Evolutionary conservation across 1,140 invertebrate species (phyloP).

Genomic region (Rhopalosiphum padi): DNA sequence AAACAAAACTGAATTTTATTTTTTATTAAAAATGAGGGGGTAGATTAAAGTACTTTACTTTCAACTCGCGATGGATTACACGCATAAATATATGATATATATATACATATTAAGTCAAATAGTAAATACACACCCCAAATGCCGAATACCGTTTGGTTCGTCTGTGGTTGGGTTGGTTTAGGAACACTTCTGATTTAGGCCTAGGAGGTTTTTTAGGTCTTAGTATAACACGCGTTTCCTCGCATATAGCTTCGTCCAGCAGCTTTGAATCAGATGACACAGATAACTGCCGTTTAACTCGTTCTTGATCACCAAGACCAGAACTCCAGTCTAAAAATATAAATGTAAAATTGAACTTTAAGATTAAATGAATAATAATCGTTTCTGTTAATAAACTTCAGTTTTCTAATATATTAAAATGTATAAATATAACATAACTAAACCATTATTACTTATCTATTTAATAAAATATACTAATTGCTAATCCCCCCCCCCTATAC

Average conservation of each 20-base stretch:
- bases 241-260: slow-evolving; percentile 81
- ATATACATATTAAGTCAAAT: neutral
- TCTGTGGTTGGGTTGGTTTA: slow-evolving; percentile 71
- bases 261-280: slow-evolving; percentile 90
- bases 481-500: too few species aligned
- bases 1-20: neutral
- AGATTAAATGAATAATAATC: neutral
- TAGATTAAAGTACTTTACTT: slow-evolving; percentile 10
- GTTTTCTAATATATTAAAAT: neutral
- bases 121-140: slow-evolving; percentile 78
- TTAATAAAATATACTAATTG: neutral
- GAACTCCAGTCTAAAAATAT: slow-evolving; percentile 57
- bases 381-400: neutral
- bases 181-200: slow-evolving; percentile 87
- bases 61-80: neutral
- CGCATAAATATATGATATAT: neutral
- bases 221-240: slow-evolving; percentile 85
- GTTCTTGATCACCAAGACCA: slow-evolving; percentile 65
- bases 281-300: slow-evolving; percentile 84
- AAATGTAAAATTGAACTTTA: neutral
- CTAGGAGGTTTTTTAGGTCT: slow-evolving; percentile 85
- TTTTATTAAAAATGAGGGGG: neutral
- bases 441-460: neutral
- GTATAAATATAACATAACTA: neutral
- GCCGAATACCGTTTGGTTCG: slow-evolving; percentile 88